Evolutionary conservation across 2,797 vertebrate species (phyloP).

Genomic region (Petrocephalus schoutedeni): DNA sequence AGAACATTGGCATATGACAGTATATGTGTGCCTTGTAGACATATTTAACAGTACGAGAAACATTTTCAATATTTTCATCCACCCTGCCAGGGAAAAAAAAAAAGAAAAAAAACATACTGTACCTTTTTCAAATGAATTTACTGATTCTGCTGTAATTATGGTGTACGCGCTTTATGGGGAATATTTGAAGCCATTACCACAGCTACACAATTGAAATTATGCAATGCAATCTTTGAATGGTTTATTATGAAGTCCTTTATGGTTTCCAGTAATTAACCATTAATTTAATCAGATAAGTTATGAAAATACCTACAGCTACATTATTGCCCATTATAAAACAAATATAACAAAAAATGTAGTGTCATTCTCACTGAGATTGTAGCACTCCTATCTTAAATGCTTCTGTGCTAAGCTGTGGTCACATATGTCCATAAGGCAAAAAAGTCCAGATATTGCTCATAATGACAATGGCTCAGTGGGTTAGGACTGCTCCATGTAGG

Average conservation of each 20-base stretch:
- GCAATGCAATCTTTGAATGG: background rate
- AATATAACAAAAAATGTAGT: background rate
- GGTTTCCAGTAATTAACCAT: constrained; percentile 12
- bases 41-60: background rate
- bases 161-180: background rate
- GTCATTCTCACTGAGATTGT: background rate
- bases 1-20: background rate
- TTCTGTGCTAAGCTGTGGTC: background rate
- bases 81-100: too few species aligned
- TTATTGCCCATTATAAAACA: background rate
- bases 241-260: background rate
- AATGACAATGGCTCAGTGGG: background rate
- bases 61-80: background rate
- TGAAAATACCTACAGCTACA: background rate
- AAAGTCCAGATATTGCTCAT: background rate
- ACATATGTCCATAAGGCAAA: background rate
- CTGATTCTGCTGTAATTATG: background rate
- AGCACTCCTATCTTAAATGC: background rate
- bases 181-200: background rate
- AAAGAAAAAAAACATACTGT: background rate
- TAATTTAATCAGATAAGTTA: background rate
- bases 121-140: constrained; percentile 1
- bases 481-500: background rate
- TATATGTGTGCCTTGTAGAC: background rate
- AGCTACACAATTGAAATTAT: constrained; percentile 10